A percentile compares a stretch with the other conserved stretches of the same genome.
phyloP scores from a whole-genome alignment of 2,888 invertebrate species.

The Petrolisthes cinctipes region DNA sequence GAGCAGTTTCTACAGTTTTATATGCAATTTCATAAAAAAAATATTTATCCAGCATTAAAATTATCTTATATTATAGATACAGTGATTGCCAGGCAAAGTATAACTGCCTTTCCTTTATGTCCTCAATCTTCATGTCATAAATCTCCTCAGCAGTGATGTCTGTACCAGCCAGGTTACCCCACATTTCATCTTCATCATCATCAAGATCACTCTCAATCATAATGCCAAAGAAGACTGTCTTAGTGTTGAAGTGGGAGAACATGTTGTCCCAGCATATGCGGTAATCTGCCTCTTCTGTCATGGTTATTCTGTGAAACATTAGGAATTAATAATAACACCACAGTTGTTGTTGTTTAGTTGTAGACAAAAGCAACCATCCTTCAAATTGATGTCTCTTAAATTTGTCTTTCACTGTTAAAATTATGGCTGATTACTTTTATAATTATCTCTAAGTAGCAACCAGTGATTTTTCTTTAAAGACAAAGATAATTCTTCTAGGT shows the following conservation, averaged over 20 bases:
- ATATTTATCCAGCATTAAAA: too few relatives aligned
- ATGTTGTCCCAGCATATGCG: conserved; percentile 90
- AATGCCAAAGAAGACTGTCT: conserved; percentile 87
- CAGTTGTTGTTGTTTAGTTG: too few relatives aligned
- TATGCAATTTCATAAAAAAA: too few relatives aligned
- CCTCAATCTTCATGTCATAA: conserved; percentile 73
- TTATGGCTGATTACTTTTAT: too few relatives aligned
- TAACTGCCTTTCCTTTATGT: conserved; percentile 69
- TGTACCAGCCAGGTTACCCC: conserved; percentile 66
- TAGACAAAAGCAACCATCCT: too few relatives aligned
- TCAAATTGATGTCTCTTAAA: not conserved
- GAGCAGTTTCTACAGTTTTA: too few relatives aligned
- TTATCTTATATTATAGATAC: too few relatives aligned
- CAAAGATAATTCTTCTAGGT: too few relatives aligned
- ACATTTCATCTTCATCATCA: conserved; percentile 70
- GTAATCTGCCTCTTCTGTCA: conserved; percentile 74
- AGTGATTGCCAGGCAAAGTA: too few relatives aligned
- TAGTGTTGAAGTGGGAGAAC: conserved; percentile 84
- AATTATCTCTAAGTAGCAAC: too few relatives aligned
- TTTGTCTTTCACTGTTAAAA: not conserved
- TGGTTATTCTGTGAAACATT: conserved; percentile 43
- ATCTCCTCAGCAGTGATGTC: conserved; percentile 73
- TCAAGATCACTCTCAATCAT: conserved; percentile 74
- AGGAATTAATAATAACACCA: too few relatives aligned
- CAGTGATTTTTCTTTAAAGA: too few relatives aligned